A percentile compares a stretch with the other conserved stretches of the same genome.
Conservation (phyloP, 2,888 invertebrate genomes). For the Noctua pronuba region DNA sequence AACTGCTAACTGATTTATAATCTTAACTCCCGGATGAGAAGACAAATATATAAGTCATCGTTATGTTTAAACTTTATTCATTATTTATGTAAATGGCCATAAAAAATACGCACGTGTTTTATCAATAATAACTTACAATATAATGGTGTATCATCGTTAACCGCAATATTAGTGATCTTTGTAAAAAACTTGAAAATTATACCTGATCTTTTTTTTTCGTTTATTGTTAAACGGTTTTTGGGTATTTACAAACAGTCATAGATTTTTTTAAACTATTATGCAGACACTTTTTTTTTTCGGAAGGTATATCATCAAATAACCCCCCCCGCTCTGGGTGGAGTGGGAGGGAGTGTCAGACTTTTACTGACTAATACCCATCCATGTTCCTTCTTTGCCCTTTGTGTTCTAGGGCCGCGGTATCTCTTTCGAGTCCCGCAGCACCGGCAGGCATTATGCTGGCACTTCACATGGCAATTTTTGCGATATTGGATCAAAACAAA, state of each 20-base stretch:
- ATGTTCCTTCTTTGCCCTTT: too few species aligned
- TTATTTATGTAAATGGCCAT: slow-evolving; percentile 14
- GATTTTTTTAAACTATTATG: neutral
- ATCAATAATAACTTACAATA: neutral
- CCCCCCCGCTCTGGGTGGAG: too few species aligned
- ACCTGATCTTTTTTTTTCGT: neutral
- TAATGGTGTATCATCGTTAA: slow-evolving; percentile 19
- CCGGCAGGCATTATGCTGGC: too few species aligned
- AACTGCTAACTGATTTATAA: slow-evolving; percentile 27
- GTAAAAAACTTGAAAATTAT: slow-evolving; percentile 21
- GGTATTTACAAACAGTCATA: slow-evolving; percentile 8
- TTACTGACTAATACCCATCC: too few species aligned
- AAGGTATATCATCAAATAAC: too few species aligned
- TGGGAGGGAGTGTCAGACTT: too few species aligned
- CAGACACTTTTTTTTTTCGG: too few species aligned
- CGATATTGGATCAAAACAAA: too few species aligned
- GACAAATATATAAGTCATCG: slow-evolving; percentile 17
- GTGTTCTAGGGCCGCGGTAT: too few species aligned
- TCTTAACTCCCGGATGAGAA: slow-evolving; percentile 36
- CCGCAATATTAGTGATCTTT: slow-evolving; percentile 7
- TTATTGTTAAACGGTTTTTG: slow-evolving; percentile 2
- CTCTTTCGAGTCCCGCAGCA: too few species aligned
- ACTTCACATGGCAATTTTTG: too few species aligned
- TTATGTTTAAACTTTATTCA: slow-evolving; percentile 16
- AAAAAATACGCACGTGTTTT: slow-evolving; percentile 34